phyloP scores from a whole-genome alignment of 2,797 vertebrate genomes.

The Falco naumanni region DNA sequence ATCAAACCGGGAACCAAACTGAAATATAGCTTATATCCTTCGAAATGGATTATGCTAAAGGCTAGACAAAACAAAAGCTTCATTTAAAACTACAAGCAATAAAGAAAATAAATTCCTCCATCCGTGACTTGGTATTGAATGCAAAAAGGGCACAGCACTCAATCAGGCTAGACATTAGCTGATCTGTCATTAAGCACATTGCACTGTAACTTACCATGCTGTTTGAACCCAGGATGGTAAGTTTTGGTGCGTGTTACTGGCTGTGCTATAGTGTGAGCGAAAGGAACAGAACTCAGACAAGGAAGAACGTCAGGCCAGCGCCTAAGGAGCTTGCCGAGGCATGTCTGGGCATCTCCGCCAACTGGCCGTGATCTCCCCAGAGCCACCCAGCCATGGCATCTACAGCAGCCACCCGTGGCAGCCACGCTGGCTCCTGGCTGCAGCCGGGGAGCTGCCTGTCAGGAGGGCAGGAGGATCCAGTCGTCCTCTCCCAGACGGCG shows the following conservation, averaged over 20 bases:
- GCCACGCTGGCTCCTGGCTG: not conserved
- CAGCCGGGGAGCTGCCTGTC: not conserved
- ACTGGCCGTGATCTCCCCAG: too few species aligned
- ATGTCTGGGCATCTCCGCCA: not conserved
- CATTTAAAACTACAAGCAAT: not conserved
- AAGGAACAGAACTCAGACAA: not conserved
- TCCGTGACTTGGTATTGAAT: too few species aligned
- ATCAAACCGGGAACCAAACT: not conserved
- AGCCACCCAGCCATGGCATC: not conserved
- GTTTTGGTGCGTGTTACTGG: fast-evolving
- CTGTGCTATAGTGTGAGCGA: fast-evolving
- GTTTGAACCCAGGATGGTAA: not conserved
- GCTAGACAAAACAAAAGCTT: not conserved
- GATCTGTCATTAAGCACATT: fast-evolving
- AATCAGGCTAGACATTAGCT: fast-evolving
- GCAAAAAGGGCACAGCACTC: not conserved
- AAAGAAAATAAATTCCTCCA: not conserved
- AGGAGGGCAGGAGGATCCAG: not conserved
- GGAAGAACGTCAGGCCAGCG: not conserved
- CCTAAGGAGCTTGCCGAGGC: not conserved
- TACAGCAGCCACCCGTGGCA: not conserved
- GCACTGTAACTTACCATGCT: fast-evolving
- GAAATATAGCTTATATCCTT: not conserved
- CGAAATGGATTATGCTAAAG: not conserved
- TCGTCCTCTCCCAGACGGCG: not conserved